Base-by-base conservation (phyloP, 2,797 vertebrate species). In the Melanotaenia parkinsoni region DNA sequence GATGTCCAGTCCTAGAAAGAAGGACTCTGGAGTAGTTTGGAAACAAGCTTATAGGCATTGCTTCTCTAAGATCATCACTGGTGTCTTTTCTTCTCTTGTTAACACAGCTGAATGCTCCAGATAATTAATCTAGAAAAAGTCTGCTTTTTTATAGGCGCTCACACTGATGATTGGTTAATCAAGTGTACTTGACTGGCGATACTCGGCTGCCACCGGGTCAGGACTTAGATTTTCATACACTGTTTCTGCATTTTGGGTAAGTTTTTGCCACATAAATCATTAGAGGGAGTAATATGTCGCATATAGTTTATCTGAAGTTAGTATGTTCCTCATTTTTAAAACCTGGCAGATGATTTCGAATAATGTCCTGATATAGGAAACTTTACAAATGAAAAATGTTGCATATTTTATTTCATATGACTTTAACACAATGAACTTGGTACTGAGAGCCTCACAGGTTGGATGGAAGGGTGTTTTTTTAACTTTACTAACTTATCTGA, bases 231-330 rank as follows among this genome's bases (percentile, higher is more conserved):
- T 64, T 53, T 35, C 32, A 53, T 22, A 37, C 63, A 37, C 0
- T 53, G 30, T 47, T 53, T 53, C 32, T 37, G 35, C 22, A 0
- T 26, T 65, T 65, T 53, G 35, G 4, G 14, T 53, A 18, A 37
- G 47, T 12, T 64, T 53, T 22, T 18, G 2, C 35, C 33, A 35
- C 33, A 51, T 18, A 37, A 51, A 51, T 26, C 16, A 51, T 37
- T 4, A 45, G 28, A 18, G 4, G 20, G 8, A n/a, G 47, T 50
- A 50, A 22, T 50, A 32, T 47, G 28, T 47, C 45, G 9, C 26
- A 12, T 63, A 16, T 50, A 33, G 63, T 53, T 64, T 22, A 51
- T 51, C 50, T 53, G 20, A n/a, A 18, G 45, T 50, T 50, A 32
- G 45, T 50, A n/a, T 50, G n/a, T 50, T 3, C 20, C 6, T n/a